phyloP scores from a whole-genome alignment of 2,797 vertebrate genomes.

The Cossypha polioptera region DNA sequence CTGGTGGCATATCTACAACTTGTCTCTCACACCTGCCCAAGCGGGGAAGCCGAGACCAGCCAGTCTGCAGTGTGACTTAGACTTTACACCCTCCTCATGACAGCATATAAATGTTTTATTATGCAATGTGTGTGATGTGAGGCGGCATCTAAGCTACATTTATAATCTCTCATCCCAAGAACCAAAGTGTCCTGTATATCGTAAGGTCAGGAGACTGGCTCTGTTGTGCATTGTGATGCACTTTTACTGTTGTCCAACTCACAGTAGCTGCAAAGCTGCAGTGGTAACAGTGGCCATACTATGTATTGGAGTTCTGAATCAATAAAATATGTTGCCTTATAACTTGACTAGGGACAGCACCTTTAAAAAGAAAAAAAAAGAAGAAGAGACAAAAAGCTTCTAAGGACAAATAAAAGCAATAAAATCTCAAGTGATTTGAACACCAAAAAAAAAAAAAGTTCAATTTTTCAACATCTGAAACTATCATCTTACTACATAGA shows the following conservation, averaged over 20 bases:
- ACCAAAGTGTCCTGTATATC: slow-evolving; percentile 75
- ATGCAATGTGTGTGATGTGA: slow-evolving; percentile 71
- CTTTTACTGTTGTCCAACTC: slow-evolving; percentile 49
- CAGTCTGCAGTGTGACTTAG: slow-evolving; percentile 40
- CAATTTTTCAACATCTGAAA: not conserved
- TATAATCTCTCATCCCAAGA: slow-evolving; percentile 65
- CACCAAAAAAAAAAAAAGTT: not conserved
- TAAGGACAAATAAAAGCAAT: slow-evolving; percentile 71
- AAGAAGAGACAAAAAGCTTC: slow-evolving; percentile 13
- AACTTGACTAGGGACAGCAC: slow-evolving; percentile 70
- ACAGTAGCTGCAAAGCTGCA: slow-evolving; percentile 48
- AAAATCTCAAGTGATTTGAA: slow-evolving; percentile 47
- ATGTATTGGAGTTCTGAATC: slow-evolving; percentile 78
- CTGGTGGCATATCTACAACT: slow-evolving; percentile 59
- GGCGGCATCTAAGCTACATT: slow-evolving; percentile 67
- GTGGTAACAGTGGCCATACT: slow-evolving; percentile 80
- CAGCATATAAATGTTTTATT: slow-evolving; percentile 69
- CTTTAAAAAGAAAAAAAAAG: slow-evolving; percentile 33
- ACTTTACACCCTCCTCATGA: slow-evolving; percentile 43
- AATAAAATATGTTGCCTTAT: slow-evolving; percentile 72
- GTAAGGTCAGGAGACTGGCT: slow-evolving; percentile 66
- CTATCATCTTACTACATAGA: slow-evolving; percentile 16
- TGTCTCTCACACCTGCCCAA: slow-evolving; percentile 45
- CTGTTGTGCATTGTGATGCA: slow-evolving; percentile 44
- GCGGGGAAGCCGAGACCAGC: slow-evolving; percentile 47